phyloP scores from a whole-genome alignment of 2,797 vertebrate species.

The Intellagama lesueurii region DNA sequence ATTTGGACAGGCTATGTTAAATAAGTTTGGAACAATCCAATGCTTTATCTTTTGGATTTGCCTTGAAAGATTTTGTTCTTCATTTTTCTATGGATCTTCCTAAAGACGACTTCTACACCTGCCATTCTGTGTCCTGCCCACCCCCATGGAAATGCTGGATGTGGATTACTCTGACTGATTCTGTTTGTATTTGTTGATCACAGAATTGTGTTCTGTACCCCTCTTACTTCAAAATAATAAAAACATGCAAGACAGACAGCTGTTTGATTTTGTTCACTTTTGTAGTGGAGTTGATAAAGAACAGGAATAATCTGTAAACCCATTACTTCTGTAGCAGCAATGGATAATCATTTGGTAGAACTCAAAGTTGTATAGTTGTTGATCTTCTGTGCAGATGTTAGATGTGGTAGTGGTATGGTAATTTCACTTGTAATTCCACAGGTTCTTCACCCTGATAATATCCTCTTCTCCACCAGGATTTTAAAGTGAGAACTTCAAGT shows the following conservation, averaged over 20 bases:
- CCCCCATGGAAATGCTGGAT: background rate
- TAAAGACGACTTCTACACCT: too few relatives aligned
- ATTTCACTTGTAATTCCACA: background rate
- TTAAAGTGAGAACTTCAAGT: too few relatives aligned
- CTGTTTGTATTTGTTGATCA: background rate
- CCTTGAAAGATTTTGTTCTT: background rate
- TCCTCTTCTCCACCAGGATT: too few relatives aligned
- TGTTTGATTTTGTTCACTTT: background rate
- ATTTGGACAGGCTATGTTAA: background rate
- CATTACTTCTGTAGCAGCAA: background rate
- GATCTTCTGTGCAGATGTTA: background rate
- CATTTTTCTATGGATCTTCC: too few relatives aligned
- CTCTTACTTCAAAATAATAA: background rate
- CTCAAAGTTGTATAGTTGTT: background rate
- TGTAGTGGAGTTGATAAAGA: background rate
- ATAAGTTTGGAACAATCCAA: background rate
- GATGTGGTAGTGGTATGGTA: background rate
- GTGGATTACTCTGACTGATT: background rate
- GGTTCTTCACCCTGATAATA: background rate
- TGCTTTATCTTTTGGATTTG: background rate
- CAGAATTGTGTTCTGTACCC: background rate
- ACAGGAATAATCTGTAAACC: background rate
- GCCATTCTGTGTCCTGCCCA: rapidly evolving
- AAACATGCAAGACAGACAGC: background rate
- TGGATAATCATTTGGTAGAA: background rate